Evolutionary conservation across 2,888 invertebrate species (phyloP).

Genomic region (Mactromeris polynyma): DNA sequence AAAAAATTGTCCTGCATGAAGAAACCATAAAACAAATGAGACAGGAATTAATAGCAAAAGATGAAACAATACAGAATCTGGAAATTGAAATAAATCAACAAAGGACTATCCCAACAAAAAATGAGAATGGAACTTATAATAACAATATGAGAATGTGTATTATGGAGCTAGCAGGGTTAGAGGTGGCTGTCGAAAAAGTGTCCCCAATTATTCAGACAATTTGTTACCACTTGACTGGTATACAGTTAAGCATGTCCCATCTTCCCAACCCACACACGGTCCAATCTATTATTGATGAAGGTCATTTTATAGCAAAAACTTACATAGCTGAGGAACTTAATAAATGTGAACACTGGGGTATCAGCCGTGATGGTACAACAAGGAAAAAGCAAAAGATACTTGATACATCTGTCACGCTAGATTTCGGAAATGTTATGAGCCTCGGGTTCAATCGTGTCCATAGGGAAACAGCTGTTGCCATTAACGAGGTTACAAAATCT

Average conservation of each 20-base stretch:
- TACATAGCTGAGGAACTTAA: constrained; percentile 41
- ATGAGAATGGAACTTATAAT: constrained; percentile 22
- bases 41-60: background rate
- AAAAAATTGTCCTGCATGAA: background rate
- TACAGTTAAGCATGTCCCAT: background rate
- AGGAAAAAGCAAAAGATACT: constrained; percentile 57
- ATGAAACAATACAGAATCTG: background rate
- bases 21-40: background rate
- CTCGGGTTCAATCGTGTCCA: constrained; percentile 34
- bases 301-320: too few relatives aligned
- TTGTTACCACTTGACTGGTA: constrained; percentile 16
- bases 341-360: constrained; percentile 49
- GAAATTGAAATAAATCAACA: background rate
- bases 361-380: constrained; percentile 51
- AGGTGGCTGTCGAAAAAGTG: constrained; percentile 49
- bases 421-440: constrained; percentile 47
- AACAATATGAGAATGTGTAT: constrained; percentile 34
- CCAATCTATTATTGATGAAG: constrained; percentile 46
- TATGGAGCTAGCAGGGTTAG: constrained; percentile 42
- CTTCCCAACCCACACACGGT: constrained; percentile 27
- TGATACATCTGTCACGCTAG: constrained; percentile 48
- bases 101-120: background rate
- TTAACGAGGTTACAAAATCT: constrained; percentile 24
- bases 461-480: constrained; percentile 42
- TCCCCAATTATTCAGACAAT: constrained; percentile 19